Percentiles rank a stretch among this genome's conserved stretches.
Conservation (phyloP, 1,140 invertebrate species). For the Papilio xuthus region DNA sequence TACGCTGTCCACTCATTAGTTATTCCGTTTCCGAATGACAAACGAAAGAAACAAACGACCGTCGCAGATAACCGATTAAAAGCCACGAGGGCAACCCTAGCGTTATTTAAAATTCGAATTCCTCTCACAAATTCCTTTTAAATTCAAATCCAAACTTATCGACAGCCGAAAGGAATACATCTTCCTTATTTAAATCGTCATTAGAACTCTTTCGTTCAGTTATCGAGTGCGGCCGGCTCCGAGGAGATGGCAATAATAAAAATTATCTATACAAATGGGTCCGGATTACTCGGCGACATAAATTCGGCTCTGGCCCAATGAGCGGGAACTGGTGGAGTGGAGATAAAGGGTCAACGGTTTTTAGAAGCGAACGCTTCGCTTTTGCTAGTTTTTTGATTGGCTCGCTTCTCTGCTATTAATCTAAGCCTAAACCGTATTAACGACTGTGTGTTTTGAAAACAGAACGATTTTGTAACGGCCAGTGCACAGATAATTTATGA, state of each 20-base stretch:
- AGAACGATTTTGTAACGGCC: background rate
- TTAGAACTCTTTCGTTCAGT: constrained; percentile 78
- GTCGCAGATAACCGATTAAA: constrained; percentile 39
- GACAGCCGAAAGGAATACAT: constrained; percentile 75
- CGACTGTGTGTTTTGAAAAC: constrained; percentile 10
- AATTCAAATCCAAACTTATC: constrained; percentile 70
- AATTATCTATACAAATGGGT: constrained; percentile 81
- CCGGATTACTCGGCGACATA: constrained; percentile 79
- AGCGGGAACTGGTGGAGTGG: constrained; percentile 58
- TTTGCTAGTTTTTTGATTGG: constrained; percentile 66
- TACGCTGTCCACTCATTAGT: constrained; percentile 7
- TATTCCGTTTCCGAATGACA: background rate
- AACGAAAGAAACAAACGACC: constrained; percentile 19
- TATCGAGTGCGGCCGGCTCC: constrained; percentile 72
- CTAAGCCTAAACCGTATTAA: constrained; percentile 34
- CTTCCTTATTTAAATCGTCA: constrained; percentile 81
- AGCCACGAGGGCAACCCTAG: constrained; percentile 51
- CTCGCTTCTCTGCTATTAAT: constrained; percentile 40
- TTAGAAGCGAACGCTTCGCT: constrained; percentile 60
- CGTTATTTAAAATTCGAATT: constrained; percentile 62
- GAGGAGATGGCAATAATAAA: constrained; percentile 81
- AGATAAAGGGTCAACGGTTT: constrained; percentile 79
- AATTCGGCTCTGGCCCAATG: constrained; percentile 79
- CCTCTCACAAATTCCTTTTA: constrained; percentile 68
- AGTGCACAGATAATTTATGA: constrained; percentile 15